Conservation (phyloP, 2,113 vertebrate species). For the Cebus imitator region DNA sequence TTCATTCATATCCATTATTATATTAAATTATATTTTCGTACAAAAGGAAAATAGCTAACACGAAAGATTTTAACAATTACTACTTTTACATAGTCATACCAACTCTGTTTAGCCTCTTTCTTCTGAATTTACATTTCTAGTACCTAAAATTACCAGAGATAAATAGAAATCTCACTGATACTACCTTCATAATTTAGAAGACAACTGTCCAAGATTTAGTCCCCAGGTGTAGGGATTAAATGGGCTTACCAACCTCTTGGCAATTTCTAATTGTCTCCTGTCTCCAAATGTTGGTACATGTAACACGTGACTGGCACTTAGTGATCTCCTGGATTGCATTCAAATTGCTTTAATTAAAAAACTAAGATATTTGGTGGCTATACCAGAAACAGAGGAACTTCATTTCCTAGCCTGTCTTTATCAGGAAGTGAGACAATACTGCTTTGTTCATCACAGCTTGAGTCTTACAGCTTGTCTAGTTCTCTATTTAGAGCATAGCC, state of each 20-base stretch:
- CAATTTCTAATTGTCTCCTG: not conserved
- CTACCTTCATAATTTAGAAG: not conserved
- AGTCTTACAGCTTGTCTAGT: not conserved
- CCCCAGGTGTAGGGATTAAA: not conserved
- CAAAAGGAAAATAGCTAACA: not conserved
- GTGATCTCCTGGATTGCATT: not conserved
- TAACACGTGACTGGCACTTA: not conserved
- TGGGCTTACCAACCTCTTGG: not conserved
- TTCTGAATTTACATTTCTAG: not conserved
- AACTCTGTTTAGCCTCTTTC: not conserved
- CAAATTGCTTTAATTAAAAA: not conserved
- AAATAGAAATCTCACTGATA: not conserved
- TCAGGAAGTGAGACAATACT: not conserved
- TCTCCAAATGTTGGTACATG: not conserved
- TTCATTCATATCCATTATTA: not conserved
- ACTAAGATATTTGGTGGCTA: not conserved
- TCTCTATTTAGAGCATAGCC: not conserved
- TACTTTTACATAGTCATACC: not conserved
- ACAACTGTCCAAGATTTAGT: not conserved
- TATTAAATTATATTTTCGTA: not conserved
- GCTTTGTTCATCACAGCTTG: not conserved
- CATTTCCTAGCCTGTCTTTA: not conserved
- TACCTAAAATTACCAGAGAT: not conserved
- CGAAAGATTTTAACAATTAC: not conserved
- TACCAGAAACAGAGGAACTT: not conserved